phyloP scores from a whole-genome alignment of 2,113 vertebrate genomes.

The Hippocampus barbouri region DNA sequence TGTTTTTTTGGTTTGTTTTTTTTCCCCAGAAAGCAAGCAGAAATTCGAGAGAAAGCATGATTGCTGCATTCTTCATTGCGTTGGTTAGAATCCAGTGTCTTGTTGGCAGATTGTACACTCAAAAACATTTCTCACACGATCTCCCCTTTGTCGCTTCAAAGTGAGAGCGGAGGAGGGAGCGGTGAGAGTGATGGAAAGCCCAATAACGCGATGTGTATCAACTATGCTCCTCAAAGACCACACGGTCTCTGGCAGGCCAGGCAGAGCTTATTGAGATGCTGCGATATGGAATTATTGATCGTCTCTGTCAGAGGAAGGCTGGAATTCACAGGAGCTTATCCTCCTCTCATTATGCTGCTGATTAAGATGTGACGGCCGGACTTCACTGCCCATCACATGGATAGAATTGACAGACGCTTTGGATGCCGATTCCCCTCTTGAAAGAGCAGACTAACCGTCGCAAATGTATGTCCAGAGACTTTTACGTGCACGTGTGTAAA shows the following conservation, averaged over 20 bases:
- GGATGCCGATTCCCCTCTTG: conserved; percentile 17
- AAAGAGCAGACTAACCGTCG: conserved; percentile 9
- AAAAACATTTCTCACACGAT: conserved; percentile 1
- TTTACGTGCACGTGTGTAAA: not conserved
- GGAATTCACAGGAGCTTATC: conserved; percentile 37
- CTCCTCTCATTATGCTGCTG: conserved; percentile 47
- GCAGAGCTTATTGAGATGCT: conserved; percentile 28
- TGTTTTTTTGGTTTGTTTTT: too few species aligned
- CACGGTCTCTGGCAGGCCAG: conserved; percentile 10
- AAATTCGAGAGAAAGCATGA: not conserved
- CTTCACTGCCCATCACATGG: conserved; percentile 22
- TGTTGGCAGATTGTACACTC: not conserved
- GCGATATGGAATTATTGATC: conserved; percentile 57
- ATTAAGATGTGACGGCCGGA: conserved; percentile 46
- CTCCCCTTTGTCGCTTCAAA: conserved; percentile 14
- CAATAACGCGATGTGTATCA: conserved; percentile 11
- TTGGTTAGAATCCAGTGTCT: not conserved
- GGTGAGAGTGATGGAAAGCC: conserved; percentile 4
- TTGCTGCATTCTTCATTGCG: not conserved
- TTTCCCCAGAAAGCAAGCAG: not conserved
- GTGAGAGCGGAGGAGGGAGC: conserved; percentile 9
- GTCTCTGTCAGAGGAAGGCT: conserved; percentile 48
- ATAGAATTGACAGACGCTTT: conserved; percentile 31
- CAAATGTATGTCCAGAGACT: not conserved
- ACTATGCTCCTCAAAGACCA: conserved; percentile 5